phyloP scores from a whole-genome alignment of 1,140 invertebrate genomes.

The Drosophila busckii region DNA sequence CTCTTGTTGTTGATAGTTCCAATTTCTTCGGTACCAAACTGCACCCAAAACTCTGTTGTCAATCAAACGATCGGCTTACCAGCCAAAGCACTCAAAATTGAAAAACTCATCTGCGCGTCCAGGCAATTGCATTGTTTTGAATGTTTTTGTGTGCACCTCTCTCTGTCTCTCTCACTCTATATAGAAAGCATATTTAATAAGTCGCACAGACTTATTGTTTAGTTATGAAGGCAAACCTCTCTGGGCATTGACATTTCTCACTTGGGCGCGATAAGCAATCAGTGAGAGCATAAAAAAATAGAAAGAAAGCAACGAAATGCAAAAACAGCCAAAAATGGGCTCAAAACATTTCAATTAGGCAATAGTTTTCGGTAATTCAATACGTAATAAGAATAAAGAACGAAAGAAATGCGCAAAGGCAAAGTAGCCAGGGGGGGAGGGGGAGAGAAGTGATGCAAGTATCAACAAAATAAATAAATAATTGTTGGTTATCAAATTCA shows the following conservation, averaged over 20 bases:
- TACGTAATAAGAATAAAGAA: too few relatives aligned
- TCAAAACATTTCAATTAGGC: slow-evolving; percentile 45
- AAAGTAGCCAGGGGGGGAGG: too few relatives aligned
- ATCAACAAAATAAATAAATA: too few relatives aligned
- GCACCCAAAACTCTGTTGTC: slow-evolving; percentile 14
- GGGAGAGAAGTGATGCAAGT: too few relatives aligned
- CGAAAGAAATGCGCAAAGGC: too few relatives aligned
- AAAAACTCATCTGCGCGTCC: slow-evolving; percentile 36
- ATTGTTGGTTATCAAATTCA: too few relatives aligned
- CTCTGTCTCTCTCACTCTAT: too few relatives aligned
- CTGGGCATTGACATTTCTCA: slow-evolving; percentile 42
- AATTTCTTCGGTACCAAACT: slow-evolving; percentile 27
- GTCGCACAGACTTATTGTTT: slow-evolving; percentile 23
- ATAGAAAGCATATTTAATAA: slow-evolving; percentile 32
- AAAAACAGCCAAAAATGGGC: slow-evolving; percentile 28
- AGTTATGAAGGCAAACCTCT: slow-evolving; percentile 11
- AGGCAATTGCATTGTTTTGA: slow-evolving; percentile 28
- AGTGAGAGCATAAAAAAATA: too few relatives aligned
- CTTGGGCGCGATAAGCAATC: slow-evolving; percentile 41
- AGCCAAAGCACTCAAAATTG: slow-evolving; percentile 30
- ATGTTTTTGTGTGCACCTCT: slow-evolving; percentile 10
- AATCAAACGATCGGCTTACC: slow-evolving; percentile 48
- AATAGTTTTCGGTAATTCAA: slow-evolving; percentile 44
- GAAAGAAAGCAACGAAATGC: too few relatives aligned
- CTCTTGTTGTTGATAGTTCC: slow-evolving; percentile 40